phyloP scores from a whole-genome alignment of 2,888 invertebrate genomes.

The Lycaena phlaeas region DNA sequence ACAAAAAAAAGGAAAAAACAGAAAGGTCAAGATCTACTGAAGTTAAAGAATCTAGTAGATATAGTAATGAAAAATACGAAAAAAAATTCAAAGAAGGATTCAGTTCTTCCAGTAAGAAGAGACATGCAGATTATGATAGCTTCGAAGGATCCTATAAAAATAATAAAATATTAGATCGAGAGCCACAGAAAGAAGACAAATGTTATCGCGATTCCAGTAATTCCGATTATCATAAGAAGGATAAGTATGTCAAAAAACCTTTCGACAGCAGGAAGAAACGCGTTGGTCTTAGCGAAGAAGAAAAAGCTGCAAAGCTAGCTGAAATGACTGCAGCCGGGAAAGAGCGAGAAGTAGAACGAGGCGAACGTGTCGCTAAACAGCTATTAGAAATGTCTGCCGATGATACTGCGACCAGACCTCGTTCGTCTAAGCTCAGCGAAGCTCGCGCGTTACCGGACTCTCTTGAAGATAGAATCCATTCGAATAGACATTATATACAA shows the following conservation, averaged over 20 bases:
- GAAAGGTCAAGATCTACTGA: slow-evolving; percentile 26
- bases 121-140: not conserved
- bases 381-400: slow-evolving; percentile 69
- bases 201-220: not conserved
- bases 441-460: slow-evolving; percentile 75
- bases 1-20: slow-evolving; percentile 28
- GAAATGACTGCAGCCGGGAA: slow-evolving; percentile 90
- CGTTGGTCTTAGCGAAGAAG: slow-evolving; percentile 41
- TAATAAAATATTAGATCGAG: not conserved
- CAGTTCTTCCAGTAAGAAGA: slow-evolving; percentile 5
- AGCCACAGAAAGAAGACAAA: not conserved
- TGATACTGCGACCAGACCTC: slow-evolving; percentile 70
- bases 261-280: slow-evolving; percentile 15
- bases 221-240: not conserved
- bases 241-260: slow-evolving; percentile 23
- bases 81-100: slow-evolving; percentile 5
- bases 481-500: slow-evolving; percentile 93
- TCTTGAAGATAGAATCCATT: slow-evolving; percentile 88
- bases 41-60: slow-evolving; percentile 8
- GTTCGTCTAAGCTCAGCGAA: slow-evolving; percentile 68
- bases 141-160: not conserved
- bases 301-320: slow-evolving; percentile 72
- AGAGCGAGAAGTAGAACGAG: slow-evolving; percentile 78
- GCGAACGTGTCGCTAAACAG: slow-evolving; percentile 75
- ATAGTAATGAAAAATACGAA: slow-evolving; percentile 2